phyloP scores from a whole-genome alignment of 1,140 invertebrate species.

The Heterodera carotae region DNA sequence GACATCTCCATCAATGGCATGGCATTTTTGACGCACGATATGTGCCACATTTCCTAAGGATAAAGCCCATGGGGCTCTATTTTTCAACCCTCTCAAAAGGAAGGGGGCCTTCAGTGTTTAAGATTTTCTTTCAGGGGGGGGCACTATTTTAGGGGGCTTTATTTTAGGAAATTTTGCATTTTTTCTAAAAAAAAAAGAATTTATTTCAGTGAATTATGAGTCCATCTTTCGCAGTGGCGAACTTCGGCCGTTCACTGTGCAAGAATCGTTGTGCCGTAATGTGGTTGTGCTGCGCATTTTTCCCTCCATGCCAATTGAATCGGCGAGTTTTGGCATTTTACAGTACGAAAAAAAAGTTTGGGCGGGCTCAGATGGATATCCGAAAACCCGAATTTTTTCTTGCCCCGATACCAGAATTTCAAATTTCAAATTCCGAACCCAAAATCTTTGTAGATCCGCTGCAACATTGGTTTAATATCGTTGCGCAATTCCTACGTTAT shows the following conservation, averaged over 20 bases:
- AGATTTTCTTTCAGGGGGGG: slow-evolving; percentile 7
- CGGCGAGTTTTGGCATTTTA: slow-evolving; percentile 73
- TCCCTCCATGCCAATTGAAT: slow-evolving; percentile 81
- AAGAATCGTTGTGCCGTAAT: slow-evolving; percentile 78
- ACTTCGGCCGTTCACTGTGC: slow-evolving; percentile 77
- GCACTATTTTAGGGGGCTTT: too few species aligned
- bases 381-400: neutral
- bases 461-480: too few species aligned
- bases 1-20: slow-evolving; percentile 24
- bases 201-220: slow-evolving; percentile 75
- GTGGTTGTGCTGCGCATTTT: slow-evolving; percentile 84
- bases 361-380: neutral
- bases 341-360: slow-evolving; percentile 8
- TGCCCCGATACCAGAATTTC: too few species aligned
- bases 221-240: slow-evolving; percentile 75
- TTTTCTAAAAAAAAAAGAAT: neutral
- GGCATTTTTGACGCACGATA: too few species aligned
- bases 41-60: too few species aligned
- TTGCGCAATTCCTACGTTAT: too few species aligned
- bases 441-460: too few species aligned
- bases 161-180: too few species aligned
- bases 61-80: too few species aligned
- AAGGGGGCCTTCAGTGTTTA: neutral
- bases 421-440: too few species aligned
- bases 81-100: neutral